phyloP scores from a whole-genome alignment of 2,888 invertebrate genomes.

The Hoplodrina ambigua region DNA sequence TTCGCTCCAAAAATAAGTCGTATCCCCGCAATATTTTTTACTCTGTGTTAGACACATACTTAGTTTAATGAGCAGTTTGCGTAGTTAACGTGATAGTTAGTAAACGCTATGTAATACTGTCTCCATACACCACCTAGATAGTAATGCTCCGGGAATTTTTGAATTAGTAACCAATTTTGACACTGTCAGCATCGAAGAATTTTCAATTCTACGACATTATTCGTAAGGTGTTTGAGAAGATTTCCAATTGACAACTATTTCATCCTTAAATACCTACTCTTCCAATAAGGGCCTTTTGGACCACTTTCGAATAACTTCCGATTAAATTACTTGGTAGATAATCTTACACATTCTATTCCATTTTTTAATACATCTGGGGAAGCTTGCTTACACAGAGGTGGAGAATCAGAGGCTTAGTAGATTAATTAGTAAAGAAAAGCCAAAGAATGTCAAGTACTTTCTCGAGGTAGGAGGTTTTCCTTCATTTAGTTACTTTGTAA shows the following conservation, averaged over 20 bases:
- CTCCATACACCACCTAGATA: no score
- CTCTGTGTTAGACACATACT: no score
- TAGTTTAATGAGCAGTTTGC: no score
- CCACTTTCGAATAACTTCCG: neutral
- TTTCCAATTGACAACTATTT: neutral
- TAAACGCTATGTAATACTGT: no score
- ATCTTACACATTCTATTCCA: neutral
- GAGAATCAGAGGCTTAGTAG: neutral
- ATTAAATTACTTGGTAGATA: neutral
- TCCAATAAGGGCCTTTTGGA: neutral
- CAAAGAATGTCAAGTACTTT: conserved; percentile 3
- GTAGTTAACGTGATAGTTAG: no score
- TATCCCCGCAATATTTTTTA: no score
- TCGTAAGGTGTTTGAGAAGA: neutral
- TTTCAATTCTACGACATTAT: neutral
- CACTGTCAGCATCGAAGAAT: neutral
- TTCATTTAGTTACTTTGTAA: conserved; percentile 1
- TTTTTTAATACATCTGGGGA: neutral
- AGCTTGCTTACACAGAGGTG: neutral
- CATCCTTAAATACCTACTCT: neutral
- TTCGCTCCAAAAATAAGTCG: no score
- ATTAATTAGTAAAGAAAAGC: neutral
- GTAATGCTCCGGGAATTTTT: neutral
- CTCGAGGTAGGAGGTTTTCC: neutral
- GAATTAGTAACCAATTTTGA: neutral